Evolutionary conservation across 2,888 invertebrate genomes (phyloP).

Genomic region (Meiosimyza platycephala): DNA sequence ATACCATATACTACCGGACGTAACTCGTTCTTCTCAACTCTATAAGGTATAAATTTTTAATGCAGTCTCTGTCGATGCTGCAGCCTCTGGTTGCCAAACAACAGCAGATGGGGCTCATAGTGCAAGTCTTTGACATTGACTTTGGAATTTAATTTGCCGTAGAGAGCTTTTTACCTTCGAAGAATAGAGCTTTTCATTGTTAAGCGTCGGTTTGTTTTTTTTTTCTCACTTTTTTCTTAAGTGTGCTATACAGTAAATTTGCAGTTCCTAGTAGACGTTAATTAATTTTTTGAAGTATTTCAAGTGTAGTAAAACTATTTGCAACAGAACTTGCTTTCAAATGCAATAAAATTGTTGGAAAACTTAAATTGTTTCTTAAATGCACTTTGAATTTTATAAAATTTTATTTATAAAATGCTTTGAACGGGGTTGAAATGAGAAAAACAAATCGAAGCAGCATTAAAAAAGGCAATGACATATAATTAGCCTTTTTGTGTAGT

Average conservation of each 20-base stretch:
- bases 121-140: slow-evolving; percentile 28
- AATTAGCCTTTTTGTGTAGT: too few species aligned
- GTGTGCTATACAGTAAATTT: slow-evolving; percentile 13
- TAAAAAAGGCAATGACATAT: too few species aligned
- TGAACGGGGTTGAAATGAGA: too few species aligned
- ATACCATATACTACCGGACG: background rate
- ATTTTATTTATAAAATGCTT: too few species aligned
- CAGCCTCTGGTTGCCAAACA: slow-evolving; percentile 7
- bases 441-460: too few species aligned
- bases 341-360: too few species aligned
- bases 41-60: slow-evolving; percentile 17
- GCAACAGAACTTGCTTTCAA: too few species aligned
- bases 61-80: slow-evolving; percentile 11
- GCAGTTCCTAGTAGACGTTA: slow-evolving; percentile 10
- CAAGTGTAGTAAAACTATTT: background rate
- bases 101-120: slow-evolving; percentile 1
- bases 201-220: background rate
- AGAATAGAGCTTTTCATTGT: background rate
- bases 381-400: too few species aligned
- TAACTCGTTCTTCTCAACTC: background rate
- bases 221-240: background rate
- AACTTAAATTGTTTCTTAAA: too few species aligned
- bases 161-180: background rate
- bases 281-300: slow-evolving; percentile 24
- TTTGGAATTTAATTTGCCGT: slow-evolving; percentile 34